These are phyloP conservation scores for Aporophyla nigra DNA, from an alignment of 2,888 invertebrate genomes.

Conservation along the genomic window DNA sequence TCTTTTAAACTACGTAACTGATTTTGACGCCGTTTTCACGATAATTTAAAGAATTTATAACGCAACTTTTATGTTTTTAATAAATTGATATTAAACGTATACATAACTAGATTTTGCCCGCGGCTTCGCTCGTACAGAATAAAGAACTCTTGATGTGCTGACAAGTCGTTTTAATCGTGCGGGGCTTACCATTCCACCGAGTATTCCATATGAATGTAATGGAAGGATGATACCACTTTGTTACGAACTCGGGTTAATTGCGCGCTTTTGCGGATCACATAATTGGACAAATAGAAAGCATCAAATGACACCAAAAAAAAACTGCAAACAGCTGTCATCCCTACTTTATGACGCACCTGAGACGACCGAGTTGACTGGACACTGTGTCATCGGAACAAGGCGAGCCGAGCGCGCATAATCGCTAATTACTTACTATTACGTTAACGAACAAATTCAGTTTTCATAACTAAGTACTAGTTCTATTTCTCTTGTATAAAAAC, in stretches of 20 bases:
- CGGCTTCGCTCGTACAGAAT: too few species aligned
- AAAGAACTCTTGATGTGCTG: too few species aligned
- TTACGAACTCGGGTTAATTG: neutral
- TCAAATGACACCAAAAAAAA: neutral
- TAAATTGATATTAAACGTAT: too few species aligned
- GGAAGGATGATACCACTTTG: neutral
- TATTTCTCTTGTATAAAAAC: conserved; percentile 8
- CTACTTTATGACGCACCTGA: conserved; percentile 70
- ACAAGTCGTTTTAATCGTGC: too few species aligned
- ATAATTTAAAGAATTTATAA: too few species aligned
- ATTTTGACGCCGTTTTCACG: too few species aligned
- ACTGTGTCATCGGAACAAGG: conserved; percentile 84
- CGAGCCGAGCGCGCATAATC: conserved; percentile 74
- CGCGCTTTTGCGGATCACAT: neutral
- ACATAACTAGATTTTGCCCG: too few species aligned
- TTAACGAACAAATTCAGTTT: conserved; percentile 55
- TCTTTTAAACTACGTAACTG: too few species aligned
- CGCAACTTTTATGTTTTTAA: too few species aligned
- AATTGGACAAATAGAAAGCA: neutral
- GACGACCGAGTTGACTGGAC: conserved; percentile 75
- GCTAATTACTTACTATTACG: conserved; percentile 69
- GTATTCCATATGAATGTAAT: neutral
- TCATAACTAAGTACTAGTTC: conserved; percentile 14
- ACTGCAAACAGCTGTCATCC: conserved; percentile 67
- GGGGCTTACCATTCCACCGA: too few species aligned